phyloP scores from a whole-genome alignment of 2,797 vertebrate species.

The Limosa lapponica region DNA sequence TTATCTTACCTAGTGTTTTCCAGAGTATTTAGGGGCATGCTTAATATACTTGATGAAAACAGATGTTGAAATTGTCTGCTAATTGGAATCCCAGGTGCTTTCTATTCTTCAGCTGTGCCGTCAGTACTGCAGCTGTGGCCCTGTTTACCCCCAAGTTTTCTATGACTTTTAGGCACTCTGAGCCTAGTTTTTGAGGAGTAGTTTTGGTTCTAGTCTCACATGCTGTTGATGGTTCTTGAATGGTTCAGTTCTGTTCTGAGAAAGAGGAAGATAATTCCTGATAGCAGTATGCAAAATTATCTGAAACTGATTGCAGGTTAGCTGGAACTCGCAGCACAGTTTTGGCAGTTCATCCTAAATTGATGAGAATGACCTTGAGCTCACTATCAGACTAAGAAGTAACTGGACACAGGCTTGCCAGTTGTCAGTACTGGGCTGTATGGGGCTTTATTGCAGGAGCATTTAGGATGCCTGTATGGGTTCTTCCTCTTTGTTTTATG shows the following conservation, averaged over 20 bases:
- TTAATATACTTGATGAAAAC: not conserved
- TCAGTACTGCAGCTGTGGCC: not conserved
- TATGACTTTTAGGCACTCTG: not conserved
- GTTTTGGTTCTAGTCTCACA: not conserved
- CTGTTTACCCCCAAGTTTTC: not conserved
- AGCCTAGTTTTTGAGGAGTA: not conserved
- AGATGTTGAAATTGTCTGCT: not conserved
- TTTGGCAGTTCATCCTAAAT: not conserved
- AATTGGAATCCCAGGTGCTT: not conserved
- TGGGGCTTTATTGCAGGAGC: not conserved
- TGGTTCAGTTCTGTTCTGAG: not conserved
- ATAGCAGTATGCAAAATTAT: not conserved
- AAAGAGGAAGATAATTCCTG: not conserved
- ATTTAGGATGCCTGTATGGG: not conserved
- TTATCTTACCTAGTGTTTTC: not conserved
- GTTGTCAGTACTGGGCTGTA: not conserved
- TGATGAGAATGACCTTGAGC: not conserved
- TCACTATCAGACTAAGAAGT: accelerated
- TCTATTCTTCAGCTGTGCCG: not conserved
- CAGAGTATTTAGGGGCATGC: not conserved
- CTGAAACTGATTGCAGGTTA: not conserved
- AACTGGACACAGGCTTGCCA: not conserved
- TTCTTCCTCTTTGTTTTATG: not conserved
- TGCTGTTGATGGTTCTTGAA: not conserved
- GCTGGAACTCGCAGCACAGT: not conserved